A percentile compares a stretch with the other conserved stretches of the same genome.
Conservation (phyloP, 2,797 vertebrate species). For the Chlorospingus flavigularis region DNA sequence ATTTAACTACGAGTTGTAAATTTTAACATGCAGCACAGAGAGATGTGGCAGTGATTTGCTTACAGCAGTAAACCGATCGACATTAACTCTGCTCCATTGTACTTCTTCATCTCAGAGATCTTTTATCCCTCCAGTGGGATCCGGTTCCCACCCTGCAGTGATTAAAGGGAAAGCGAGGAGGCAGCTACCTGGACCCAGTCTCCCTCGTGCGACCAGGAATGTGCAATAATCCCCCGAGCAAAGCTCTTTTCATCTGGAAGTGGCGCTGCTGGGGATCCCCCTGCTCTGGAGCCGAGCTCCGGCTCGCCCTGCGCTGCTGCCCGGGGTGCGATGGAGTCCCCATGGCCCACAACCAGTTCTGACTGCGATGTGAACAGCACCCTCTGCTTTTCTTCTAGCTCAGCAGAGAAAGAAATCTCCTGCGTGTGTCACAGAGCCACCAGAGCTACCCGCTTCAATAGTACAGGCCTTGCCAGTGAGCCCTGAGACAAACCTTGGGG, state of each 20-base stretch:
- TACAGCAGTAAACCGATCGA: constrained; percentile 23
- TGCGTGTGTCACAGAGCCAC: rapidly evolving
- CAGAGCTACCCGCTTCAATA: not conserved
- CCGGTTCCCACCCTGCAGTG: constrained; percentile 39
- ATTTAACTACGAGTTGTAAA: constrained; percentile 28
- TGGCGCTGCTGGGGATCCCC: not conserved
- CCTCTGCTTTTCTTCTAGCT: not conserved
- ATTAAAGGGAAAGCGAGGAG: constrained; percentile 11
- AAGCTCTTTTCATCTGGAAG: not conserved
- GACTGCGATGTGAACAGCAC: rapidly evolving
- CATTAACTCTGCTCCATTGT: not conserved
- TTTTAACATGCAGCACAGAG: not conserved
- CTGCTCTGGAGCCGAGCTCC: not conserved
- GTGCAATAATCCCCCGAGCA: not conserved
- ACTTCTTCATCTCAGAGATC: not conserved
- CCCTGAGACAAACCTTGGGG: not conserved
- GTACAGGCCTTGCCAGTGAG: not conserved
- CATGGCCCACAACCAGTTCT: rapidly evolving
- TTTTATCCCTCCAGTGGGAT: constrained; percentile 20
- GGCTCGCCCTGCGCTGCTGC: not conserved
- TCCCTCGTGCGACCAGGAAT: not conserved
- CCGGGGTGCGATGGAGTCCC: rapidly evolving
- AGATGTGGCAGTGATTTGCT: constrained; percentile 32
- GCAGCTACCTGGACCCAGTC: constrained; percentile 35
- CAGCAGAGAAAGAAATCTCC: not conserved